These are phyloP conservation scores for Phymorhynchus buccinoides DNA, from an alignment of 1,140 invertebrate species.

Conservation along the genomic window DNA sequence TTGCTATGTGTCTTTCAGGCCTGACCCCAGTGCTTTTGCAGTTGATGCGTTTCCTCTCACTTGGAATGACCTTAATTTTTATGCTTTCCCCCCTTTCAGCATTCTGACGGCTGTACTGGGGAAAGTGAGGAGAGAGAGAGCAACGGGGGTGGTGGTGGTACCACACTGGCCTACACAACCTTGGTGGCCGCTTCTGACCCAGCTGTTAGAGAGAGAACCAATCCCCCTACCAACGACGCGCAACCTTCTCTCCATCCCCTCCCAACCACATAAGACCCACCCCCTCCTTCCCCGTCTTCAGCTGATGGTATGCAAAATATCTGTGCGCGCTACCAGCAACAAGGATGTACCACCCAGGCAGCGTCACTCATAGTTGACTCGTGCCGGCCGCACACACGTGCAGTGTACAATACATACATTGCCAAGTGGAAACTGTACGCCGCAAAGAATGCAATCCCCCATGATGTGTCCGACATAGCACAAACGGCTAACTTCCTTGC, in stretches of 20 bases:
- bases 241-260: not conserved
- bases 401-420: slow-evolving; percentile 43
- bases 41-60: slow-evolving; percentile 51
- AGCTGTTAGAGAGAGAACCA: slow-evolving; percentile 32
- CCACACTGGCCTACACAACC: slow-evolving; percentile 44
- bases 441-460: slow-evolving; percentile 42
- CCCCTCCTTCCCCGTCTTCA: slow-evolving; percentile 34
- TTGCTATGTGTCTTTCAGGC: slow-evolving; percentile 47
- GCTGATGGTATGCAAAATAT: slow-evolving; percentile 46
- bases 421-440: slow-evolving; percentile 40
- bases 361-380: slow-evolving; percentile 39
- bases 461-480: slow-evolving; percentile 32
- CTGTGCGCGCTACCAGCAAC: slow-evolving; percentile 33
- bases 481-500: slow-evolving; percentile 36
- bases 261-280: slow-evolving; percentile 25
- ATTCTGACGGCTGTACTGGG: slow-evolving; percentile 30
- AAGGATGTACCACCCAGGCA: slow-evolving; percentile 36
- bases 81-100: slow-evolving; percentile 49
- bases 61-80: slow-evolving; percentile 37
- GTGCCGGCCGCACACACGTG: slow-evolving; percentile 37
- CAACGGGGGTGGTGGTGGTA: slow-evolving; percentile 34
- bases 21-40: slow-evolving; percentile 45
- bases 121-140: slow-evolving; percentile 37
- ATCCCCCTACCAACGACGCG: slow-evolving; percentile 20
- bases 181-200: slow-evolving; percentile 39